phyloP scores from a whole-genome alignment of 2,113 vertebrate species.

The Lipophrys pholis region DNA sequence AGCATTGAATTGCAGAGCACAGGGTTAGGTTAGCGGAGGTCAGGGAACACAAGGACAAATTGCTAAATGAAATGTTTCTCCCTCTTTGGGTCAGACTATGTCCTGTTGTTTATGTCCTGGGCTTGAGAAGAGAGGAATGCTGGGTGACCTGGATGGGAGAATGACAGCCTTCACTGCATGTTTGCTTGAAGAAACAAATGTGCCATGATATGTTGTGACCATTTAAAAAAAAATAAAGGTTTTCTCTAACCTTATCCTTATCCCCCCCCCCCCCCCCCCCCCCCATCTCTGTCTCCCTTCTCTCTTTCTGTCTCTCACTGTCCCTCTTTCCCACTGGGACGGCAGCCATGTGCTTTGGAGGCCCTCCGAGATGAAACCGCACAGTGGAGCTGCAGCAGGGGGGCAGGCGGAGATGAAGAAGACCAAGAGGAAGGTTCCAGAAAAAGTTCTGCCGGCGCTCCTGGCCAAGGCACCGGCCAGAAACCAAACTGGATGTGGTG shows the following conservation, averaged over 20 bases:
- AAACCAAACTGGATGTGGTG: slow-evolving; percentile 88
- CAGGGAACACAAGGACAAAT: slow-evolving; percentile 76
- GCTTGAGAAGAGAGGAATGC: slow-evolving; percentile 18
- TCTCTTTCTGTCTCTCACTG: slow-evolving; percentile 16
- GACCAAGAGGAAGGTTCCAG: slow-evolving; percentile 74
- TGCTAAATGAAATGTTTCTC: slow-evolving; percentile 76
- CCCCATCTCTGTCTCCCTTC: not conserved
- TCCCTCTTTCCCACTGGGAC: slow-evolving; percentile 71
- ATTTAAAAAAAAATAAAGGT: slow-evolving; percentile 12
- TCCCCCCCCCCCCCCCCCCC: not conserved
- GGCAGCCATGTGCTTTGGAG: slow-evolving; percentile 80
- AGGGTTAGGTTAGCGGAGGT: slow-evolving; percentile 70
- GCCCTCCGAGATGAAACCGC: slow-evolving; percentile 79
- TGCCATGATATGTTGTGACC: slow-evolving; percentile 16
- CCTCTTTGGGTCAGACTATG: slow-evolving; percentile 59
- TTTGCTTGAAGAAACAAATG: slow-evolving; percentile 47
- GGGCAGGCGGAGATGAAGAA: slow-evolving; percentile 38
- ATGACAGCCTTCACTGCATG: slow-evolving; percentile 36
- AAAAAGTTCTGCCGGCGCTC: slow-evolving; percentile 76
- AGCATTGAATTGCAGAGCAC: slow-evolving; percentile 57
- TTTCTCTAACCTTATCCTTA: slow-evolving; percentile 24
- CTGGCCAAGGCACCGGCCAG: slow-evolving; percentile 78
- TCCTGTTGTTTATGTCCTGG: slow-evolving; percentile 68
- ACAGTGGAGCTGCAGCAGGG: slow-evolving; percentile 80
- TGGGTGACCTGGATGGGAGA: slow-evolving; percentile 28